Conservation (phyloP, 2,113 vertebrate genomes). For the Condylura cristata region DNA sequence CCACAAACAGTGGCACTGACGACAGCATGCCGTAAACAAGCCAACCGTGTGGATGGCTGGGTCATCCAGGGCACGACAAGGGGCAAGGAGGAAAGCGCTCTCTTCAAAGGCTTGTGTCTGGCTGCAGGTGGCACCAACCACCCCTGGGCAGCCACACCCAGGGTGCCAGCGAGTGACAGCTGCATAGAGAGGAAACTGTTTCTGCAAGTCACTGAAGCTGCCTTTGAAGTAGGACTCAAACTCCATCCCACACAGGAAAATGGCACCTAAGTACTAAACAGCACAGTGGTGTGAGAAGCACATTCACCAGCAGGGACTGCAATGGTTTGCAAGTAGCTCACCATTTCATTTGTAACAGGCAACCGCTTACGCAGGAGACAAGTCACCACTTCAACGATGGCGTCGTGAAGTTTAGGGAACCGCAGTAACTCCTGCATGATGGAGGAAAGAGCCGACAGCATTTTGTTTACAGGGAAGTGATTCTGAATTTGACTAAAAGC, state of each 20-base stretch:
- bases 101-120: too few species aligned
- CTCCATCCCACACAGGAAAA: neutral
- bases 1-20: neutral
- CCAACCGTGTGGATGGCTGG: neutral
- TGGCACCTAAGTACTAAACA: too few species aligned
- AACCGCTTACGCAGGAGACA: slow-evolving; percentile 95
- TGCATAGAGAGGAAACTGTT: slow-evolving; percentile 36
- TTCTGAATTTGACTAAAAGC: neutral
- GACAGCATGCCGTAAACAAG: neutral
- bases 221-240: slow-evolving; percentile 22
- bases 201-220: slow-evolving; percentile 24
- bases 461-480: slow-evolving; percentile 8
- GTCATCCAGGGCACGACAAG: too few species aligned
- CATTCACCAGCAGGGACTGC: too few species aligned
- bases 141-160: neutral
- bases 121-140: neutral
- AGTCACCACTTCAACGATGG: slow-evolving; percentile 99
- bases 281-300: too few species aligned
- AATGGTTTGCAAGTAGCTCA: slow-evolving; percentile 73
- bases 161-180: neutral
- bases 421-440: slow-evolving; percentile 92
- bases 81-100: too few species aligned
- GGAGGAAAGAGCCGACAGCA: neutral
- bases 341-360: slow-evolving; percentile 99
- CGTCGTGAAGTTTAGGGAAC: slow-evolving; percentile 98